phyloP scores from a whole-genome alignment of 2,888 invertebrate genomes.

The Eumacrocentrus americanus region DNA sequence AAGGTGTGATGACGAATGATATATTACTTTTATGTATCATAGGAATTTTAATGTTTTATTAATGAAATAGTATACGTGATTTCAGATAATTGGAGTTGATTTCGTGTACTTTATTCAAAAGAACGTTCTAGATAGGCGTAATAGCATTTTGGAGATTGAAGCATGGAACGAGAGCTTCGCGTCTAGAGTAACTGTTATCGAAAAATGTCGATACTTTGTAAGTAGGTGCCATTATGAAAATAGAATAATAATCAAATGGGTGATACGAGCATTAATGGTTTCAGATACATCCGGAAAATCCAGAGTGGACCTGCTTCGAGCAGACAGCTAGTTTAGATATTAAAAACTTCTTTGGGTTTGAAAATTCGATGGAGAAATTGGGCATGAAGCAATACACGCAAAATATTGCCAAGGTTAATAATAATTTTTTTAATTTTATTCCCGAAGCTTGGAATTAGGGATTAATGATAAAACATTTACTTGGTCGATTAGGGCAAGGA shows the following conservation, averaged over 20 bases:
- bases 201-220: conserved; percentile 87
- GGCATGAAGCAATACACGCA: conserved; percentile 95
- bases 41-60: too few species aligned
- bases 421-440: conserved; percentile 1
- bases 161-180: conserved; percentile 93
- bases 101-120: conserved; percentile 89
- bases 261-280: conserved; percentile 20
- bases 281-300: conserved; percentile 91
- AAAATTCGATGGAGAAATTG: conserved; percentile 91
- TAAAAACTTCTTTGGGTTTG: conserved; percentile 93
- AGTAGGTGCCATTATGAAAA: too few species aligned
- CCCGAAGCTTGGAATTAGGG: background rate
- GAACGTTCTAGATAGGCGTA: conserved; percentile 81
- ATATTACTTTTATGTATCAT: conserved; percentile 16
- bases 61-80: too few species aligned
- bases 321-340: conserved; percentile 91
- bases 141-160: conserved; percentile 83
- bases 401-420: conserved; percentile 79
- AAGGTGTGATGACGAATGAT: conserved; percentile 68
- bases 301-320: conserved; percentile 95
- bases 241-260: background rate
- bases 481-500: conserved; percentile 93
- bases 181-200: conserved; percentile 80
- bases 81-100: conserved; percentile 89
- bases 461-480: conserved; percentile 34